Evolutionary conservation across 1,140 invertebrate species (phyloP).

Genomic region (Plodia interpunctella): DNA sequence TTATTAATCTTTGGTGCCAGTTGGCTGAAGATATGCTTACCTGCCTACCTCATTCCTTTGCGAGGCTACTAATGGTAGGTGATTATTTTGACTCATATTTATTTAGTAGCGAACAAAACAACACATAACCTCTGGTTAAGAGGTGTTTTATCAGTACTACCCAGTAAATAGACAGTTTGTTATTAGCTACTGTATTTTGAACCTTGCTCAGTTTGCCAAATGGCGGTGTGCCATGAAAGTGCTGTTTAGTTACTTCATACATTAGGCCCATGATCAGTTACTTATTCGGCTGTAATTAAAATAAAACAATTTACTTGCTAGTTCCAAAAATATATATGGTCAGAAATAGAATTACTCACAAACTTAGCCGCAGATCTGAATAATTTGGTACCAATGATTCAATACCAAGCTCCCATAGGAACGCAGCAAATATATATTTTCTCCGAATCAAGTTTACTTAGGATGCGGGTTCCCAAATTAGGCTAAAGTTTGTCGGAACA

Average conservation of each 20-base stretch:
- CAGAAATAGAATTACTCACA: not conserved
- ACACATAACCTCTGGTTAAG: too few species aligned
- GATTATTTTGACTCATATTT: not conserved
- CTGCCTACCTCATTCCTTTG: not conserved
- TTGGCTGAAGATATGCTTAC: not conserved
- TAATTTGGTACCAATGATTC: not conserved
- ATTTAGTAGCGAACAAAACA: too few species aligned
- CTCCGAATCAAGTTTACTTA: conserved; percentile 29
- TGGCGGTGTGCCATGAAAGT: too few species aligned
- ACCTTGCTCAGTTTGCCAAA: too few species aligned
- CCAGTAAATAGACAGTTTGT: too few species aligned
- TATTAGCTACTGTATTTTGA: too few species aligned
- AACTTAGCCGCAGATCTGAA: not conserved
- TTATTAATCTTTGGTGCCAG: not conserved
- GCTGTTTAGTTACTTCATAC: too few species aligned
- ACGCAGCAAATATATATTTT: conserved; percentile 26
- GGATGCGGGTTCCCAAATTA: conserved; percentile 30
- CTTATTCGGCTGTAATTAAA: too few species aligned
- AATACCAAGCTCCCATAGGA: conserved; percentile 25
- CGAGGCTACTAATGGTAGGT: not conserved
- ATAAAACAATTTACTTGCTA: too few species aligned
- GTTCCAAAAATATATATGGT: too few species aligned
- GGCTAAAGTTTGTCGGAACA: conserved; percentile 32
- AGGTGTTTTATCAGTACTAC: too few species aligned
- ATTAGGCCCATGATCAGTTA: too few species aligned